phyloP scores from a whole-genome alignment of 2,113 vertebrate genomes.

The Toxotes jaculatrix region DNA sequence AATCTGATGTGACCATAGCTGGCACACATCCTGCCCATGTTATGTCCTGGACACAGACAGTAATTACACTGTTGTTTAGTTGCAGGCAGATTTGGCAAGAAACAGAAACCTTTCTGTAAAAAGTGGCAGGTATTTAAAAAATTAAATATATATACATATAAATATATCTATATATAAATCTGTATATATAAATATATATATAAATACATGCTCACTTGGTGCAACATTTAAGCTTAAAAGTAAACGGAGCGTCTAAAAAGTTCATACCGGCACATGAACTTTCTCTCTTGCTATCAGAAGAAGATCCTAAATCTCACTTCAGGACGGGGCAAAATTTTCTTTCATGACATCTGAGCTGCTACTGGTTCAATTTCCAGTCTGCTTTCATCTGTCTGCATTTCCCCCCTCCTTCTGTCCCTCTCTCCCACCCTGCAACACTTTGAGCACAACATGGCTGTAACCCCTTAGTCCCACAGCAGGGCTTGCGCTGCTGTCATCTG shows the following conservation, averaged over 20 bases:
- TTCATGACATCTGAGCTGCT: constrained; percentile 12
- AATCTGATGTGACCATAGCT: background rate
- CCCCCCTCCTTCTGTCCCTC: background rate
- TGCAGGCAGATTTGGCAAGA: background rate
- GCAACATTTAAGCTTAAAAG: background rate
- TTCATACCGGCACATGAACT: background rate
- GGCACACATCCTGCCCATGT: background rate
- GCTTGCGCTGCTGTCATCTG: constrained; percentile 63
- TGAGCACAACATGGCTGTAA: constrained; percentile 47
- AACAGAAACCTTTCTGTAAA: background rate
- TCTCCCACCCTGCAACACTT: constrained; percentile 22
- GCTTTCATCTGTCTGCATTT: constrained; percentile 52
- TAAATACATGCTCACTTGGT: too few species aligned
- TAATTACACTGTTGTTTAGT: background rate
- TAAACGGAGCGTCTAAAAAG: constrained; percentile 16
- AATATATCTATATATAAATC: too few species aligned
- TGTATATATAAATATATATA: too few species aligned
- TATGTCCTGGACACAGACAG: background rate
- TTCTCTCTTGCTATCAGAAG: background rate
- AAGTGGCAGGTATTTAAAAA: too few species aligned
- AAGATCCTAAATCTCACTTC: constrained; percentile 15
- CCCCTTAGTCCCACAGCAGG: constrained; percentile 55
- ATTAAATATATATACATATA: too few species aligned
- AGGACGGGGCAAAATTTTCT: constrained; percentile 11
- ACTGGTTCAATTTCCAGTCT: constrained; percentile 31